phyloP scores from a whole-genome alignment of 2,113 vertebrate species.

The Cyprinus carpio region DNA sequence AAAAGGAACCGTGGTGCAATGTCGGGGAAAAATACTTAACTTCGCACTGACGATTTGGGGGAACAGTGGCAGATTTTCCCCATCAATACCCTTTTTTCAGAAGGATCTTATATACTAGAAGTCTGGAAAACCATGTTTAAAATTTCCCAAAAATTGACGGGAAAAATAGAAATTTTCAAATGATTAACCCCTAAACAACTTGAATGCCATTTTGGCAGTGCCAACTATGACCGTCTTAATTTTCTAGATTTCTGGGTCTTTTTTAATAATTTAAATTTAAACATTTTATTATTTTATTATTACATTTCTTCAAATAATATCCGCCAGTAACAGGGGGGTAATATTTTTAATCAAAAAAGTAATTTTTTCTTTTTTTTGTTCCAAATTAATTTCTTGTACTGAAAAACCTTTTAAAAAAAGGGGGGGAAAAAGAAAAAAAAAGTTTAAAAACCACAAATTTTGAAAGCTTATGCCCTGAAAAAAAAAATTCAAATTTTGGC shows the following conservation, averaged over 20 bases:
- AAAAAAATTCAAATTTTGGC: not conserved
- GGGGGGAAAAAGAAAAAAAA: no score
- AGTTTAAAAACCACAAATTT: no score
- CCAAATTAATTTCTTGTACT: not conserved
- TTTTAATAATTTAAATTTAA: not conserved
- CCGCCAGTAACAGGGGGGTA: not conserved
- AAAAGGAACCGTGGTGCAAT: slow-evolving; percentile 24
- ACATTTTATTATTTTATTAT: no score
- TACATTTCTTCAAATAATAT: not conserved
- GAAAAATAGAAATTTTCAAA: not conserved
- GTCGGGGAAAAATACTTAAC: not conserved
- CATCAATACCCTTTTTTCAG: no score
- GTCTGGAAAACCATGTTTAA: not conserved
- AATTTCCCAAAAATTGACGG: not conserved
- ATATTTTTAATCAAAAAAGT: no score
- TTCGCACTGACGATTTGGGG: not conserved
- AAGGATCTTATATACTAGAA: not conserved
- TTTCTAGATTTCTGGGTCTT: not conserved
- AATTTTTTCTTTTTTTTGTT: not conserved
- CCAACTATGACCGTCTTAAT: not conserved
- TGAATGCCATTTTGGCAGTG: not conserved
- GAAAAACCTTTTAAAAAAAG: no score
- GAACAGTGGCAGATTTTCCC: not conserved
- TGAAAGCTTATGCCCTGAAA: not conserved
- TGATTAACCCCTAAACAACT: not conserved